Evolutionary conservation across 2,113 vertebrate species (phyloP).

Genomic region (Microtus oregoni): DNA sequence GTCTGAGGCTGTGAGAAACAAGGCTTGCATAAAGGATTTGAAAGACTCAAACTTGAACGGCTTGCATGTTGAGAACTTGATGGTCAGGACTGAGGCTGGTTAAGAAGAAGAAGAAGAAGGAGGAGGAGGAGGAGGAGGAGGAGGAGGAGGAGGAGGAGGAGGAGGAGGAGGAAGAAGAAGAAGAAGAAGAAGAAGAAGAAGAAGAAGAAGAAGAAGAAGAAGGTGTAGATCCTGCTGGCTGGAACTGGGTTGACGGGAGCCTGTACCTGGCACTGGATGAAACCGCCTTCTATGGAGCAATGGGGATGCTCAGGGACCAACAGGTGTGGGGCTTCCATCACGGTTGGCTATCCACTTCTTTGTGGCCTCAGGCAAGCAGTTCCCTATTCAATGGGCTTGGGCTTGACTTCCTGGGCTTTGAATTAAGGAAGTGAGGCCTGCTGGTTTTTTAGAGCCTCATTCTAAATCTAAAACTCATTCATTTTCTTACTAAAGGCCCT

Average conservation of each 20-base stretch:
- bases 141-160: no score
- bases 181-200: background rate
- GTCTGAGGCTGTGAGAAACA: background rate
- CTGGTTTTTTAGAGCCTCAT: background rate
- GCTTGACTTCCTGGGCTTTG: background rate
- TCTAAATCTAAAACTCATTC: background rate
- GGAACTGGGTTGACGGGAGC: background rate
- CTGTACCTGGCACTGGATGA: background rate
- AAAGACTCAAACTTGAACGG: background rate
- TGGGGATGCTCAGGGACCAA: background rate
- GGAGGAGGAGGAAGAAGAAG: no score
- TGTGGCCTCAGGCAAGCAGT: background rate
- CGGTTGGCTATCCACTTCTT: background rate
- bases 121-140: no score
- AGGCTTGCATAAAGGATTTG: background rate
- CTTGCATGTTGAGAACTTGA: background rate
- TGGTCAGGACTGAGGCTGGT: background rate
- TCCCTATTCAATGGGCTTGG: background rate
- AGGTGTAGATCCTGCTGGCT: no score
- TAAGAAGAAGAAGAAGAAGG: background rate
- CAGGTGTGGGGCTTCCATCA: background rate
- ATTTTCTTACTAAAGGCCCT: background rate
- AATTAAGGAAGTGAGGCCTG: conserved; percentile 19
- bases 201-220: background rate
- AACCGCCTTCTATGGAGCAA: background rate